phyloP scores from a whole-genome alignment of 2,888 invertebrate genomes.

The Drosophila buzzatii region DNA sequence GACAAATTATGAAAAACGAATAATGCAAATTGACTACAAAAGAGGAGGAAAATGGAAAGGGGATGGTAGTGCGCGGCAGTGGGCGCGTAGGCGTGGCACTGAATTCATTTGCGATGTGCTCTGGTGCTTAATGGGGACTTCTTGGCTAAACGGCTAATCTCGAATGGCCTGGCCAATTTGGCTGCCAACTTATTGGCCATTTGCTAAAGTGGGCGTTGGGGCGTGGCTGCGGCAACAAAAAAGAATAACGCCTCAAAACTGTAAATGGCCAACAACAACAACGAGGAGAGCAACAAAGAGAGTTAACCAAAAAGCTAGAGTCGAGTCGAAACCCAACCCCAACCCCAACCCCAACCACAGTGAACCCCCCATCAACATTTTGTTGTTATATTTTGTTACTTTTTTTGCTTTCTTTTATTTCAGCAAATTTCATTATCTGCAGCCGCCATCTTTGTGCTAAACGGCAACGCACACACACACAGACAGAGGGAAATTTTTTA shows the following conservation, averaged over 20 bases:
- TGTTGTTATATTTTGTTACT: conserved; percentile 27
- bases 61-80: no score
- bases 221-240: conserved; percentile 58
- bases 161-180: conserved; percentile 63
- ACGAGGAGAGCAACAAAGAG: conserved; percentile 17
- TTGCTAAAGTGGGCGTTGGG: conserved; percentile 40
- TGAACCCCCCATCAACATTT: conserved; percentile 3
- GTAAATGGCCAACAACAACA: conserved; percentile 64
- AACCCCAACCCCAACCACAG: neutral
- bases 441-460: conserved; percentile 81
- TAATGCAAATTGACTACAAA: conserved; percentile 5
- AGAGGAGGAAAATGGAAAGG: neutral
- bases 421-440: conserved; percentile 72
- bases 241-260: conserved; percentile 77
- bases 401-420: conserved; percentile 56
- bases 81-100: conserved; percentile 30
- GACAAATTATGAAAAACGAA: conserved; percentile 3
- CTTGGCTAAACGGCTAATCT: conserved; percentile 70
- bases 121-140: conserved; percentile 55
- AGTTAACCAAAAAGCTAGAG: conserved; percentile 33
- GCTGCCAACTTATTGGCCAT: conserved; percentile 71
- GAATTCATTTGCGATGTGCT: conserved; percentile 66
- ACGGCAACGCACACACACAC: conserved; percentile 54
- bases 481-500: conserved; percentile 1
- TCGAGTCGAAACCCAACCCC: conserved; percentile 22